Evolutionary conservation across 2,888 invertebrate species (phyloP), one percentile per base, ranked within the genome.

Genomic region (Meghimatium bilineatum): DNA sequence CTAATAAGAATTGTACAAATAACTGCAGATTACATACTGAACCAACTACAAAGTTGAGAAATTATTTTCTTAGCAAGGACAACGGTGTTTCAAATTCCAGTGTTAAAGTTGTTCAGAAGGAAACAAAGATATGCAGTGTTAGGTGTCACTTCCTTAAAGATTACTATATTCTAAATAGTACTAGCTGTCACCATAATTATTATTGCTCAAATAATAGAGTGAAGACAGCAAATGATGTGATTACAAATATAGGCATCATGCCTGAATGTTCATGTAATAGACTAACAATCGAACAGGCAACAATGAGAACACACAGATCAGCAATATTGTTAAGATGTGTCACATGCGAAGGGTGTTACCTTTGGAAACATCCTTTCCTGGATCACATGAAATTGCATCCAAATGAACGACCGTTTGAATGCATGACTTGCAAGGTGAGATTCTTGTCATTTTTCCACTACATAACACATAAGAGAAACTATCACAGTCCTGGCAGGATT

Each of bases 351-450:
- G 32, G 76, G 1, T 60, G 76, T 36, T 76, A 23, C 20, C 52
- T 76, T 17, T 60, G 76, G 76, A 76, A 76, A 60, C 26, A 23
- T 34, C 76, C 76, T 60, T 76, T 60, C 60, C 52, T 76, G 10
- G 26, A 76, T 32, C 76, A 76, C 36, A 6, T 76, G 32, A 76
- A 76, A 60, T 26, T 76, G 20, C 76, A 76, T 60, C 76, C 32
- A 52, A 76, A 76, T 76, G 32, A 56, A 34, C 34, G 32, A 36
- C 60, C 60, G 3, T 76, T 52, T 76, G 56, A 60, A 26, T 76
- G 76, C 60, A 20, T 56, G 29, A 23, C 32, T 14, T 76, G 76
- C 32, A 1, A 36, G 23, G 60, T 36, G 34, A 76, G 60, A 52
- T 52, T 34, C 12, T 60, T 56, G n/a, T 56, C 56, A 56, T 76